A percentile compares a stretch with the other conserved stretches of the same genome.
phyloP scores from a whole-genome alignment of 2,888 invertebrate genomes.

The Adelognathus sp. region DNA sequence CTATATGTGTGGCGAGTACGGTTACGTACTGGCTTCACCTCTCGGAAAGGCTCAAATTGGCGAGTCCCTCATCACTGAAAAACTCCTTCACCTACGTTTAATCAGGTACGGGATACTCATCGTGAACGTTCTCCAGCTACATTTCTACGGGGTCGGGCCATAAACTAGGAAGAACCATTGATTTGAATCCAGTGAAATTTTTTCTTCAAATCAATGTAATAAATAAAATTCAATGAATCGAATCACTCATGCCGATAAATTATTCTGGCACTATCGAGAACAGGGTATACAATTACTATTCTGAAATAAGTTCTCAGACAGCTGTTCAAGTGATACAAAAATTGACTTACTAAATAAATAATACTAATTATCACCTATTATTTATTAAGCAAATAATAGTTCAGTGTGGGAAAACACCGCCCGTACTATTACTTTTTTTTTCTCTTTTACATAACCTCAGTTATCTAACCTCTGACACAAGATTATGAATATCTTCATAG shows the following conservation, averaged over 20 bases:
- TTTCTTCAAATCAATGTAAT: background rate
- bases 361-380: too few species aligned
- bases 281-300: conserved; percentile 13
- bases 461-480: background rate
- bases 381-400: background rate
- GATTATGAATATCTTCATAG: background rate
- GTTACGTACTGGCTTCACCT: conserved; percentile 52
- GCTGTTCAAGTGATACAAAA: background rate
- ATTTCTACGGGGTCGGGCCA: conserved; percentile 46
- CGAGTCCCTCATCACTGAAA: conserved; percentile 75
- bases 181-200: background rate
- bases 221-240: too few species aligned
- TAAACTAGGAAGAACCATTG: background rate
- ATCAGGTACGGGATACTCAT: conserved; percentile 72
- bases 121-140: conserved; percentile 52
- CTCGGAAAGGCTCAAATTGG: conserved; percentile 74
- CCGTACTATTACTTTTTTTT: too few species aligned
- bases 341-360: background rate
- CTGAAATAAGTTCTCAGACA: background rate
- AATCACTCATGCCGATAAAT: too few species aligned
- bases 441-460: background rate
- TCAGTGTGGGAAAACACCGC: background rate
- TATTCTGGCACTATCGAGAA: conserved; percentile 19
- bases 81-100: conserved; percentile 75
- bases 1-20: conserved; percentile 29